Evolutionary conservation across 2,888 invertebrate species (phyloP).

Genomic region (Erpobdella octoculata): DNA sequence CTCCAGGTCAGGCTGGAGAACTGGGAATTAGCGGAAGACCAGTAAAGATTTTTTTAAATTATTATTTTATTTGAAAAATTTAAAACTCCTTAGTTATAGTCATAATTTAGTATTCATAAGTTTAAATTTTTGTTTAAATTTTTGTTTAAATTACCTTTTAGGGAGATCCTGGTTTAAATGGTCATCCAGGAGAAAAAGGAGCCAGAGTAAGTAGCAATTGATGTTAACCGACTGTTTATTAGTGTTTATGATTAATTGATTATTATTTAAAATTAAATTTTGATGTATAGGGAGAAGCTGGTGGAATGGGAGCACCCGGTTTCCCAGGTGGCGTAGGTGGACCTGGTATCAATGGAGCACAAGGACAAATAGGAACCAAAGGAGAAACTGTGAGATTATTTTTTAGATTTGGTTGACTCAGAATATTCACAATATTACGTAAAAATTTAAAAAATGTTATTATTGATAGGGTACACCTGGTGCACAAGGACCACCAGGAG

Average conservation of each 20-base stretch:
- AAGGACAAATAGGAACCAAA: slow-evolving; percentile 32
- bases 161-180: slow-evolving; percentile 33
- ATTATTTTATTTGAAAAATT: no score
- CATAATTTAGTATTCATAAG: no score
- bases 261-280: neutral
- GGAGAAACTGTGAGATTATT: slow-evolving; percentile 32
- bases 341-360: slow-evolving; percentile 31
- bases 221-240: neutral
- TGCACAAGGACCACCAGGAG: slow-evolving; percentile 29
- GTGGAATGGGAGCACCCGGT: slow-evolving; percentile 28
- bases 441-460: neutral
- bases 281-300: slow-evolving; percentile 26
- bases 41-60: neutral
- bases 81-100: no score
- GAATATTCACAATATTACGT: neutral
- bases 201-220: slow-evolving; percentile 30
- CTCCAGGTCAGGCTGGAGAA: slow-evolving; percentile 30
- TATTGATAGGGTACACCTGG: slow-evolving; percentile 29
- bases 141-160: slow-evolving; percentile 11
- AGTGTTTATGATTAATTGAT: neutral
- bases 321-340: slow-evolving; percentile 30
- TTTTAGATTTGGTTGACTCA: neutral
- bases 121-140: neutral
- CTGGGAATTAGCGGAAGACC: slow-evolving; percentile 28
- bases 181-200: slow-evolving; percentile 36